Percentiles rank a stretch among this genome's conserved stretches.
Conservation (phyloP, 2,888 invertebrate genomes). For the Carcina quercana region DNA sequence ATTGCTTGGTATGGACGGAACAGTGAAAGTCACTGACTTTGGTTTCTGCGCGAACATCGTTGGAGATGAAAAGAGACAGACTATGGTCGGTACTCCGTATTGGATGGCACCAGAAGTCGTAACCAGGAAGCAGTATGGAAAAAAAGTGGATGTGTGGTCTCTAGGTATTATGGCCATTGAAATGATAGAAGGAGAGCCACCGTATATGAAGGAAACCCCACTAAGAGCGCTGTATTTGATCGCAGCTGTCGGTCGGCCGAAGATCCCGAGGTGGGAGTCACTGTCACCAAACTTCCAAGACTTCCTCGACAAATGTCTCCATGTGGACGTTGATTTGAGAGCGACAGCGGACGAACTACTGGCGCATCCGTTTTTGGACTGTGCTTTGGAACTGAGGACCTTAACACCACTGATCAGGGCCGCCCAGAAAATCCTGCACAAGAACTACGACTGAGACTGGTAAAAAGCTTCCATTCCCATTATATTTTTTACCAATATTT, state of each 20-base stretch:
- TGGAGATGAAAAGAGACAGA: constrained; percentile 95
- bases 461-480: constrained; percentile 36
- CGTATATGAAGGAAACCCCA: constrained; percentile 96
- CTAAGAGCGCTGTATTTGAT: constrained; percentile 94
- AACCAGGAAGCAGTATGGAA: constrained; percentile 93
- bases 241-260: constrained; percentile 95
- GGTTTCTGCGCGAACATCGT: constrained; percentile 98
- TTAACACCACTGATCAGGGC: constrained; percentile 93
- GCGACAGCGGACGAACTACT: constrained; percentile 86
- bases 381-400: constrained; percentile 86
- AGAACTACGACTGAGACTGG: constrained; percentile 61
- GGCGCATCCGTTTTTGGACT: constrained; percentile 84
- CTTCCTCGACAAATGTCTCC: constrained; percentile 91
- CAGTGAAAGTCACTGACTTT: constrained; percentile 95
- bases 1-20: constrained; percentile 92
- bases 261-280: constrained; percentile 87
- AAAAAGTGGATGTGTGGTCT: constrained; percentile 95
- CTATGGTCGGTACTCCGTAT: constrained; percentile 98
- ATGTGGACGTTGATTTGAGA: constrained; percentile 86
- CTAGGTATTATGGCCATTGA: constrained; percentile 99
- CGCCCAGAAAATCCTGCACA: constrained; percentile 89
- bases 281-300: constrained; percentile 85
- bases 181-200: constrained; percentile 95
- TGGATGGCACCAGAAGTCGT: constrained; percentile 99
- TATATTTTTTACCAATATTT: constrained; percentile 29